Percentiles rank a stretch among this genome's conserved stretches.
These are phyloP conservation scores for Anastatus disparis DNA, from an alignment of 1,140 invertebrate genomes.

Conservation along the genomic window DNA sequence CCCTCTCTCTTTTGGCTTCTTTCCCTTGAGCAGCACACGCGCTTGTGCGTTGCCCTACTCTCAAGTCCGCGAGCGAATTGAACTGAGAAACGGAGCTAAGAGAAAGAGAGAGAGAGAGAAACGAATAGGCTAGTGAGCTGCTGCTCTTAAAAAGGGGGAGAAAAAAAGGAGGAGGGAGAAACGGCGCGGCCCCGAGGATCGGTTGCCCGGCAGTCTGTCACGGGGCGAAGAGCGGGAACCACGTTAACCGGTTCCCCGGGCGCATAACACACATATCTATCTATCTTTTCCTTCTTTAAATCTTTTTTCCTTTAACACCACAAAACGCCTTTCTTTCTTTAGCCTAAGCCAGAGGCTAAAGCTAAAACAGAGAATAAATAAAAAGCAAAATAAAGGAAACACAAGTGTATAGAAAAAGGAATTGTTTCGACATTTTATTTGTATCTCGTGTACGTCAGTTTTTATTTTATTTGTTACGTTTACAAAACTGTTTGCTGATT, in stretches of 20 bases:
- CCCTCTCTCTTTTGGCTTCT: not conserved
- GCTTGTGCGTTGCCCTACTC: constrained; percentile 49
- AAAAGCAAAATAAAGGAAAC: too few species aligned
- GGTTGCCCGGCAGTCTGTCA: constrained; percentile 64
- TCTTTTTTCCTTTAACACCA: constrained; percentile 4
- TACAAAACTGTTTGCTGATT: too few species aligned
- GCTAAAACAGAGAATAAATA: too few species aligned
- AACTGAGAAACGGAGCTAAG: not conserved
- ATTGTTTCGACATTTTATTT: too few species aligned
- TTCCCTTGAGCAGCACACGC: too few species aligned
- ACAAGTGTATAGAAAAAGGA: too few species aligned
- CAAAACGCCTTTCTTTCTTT: too few species aligned
- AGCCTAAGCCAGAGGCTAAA: too few species aligned
- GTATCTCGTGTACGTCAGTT: too few species aligned
- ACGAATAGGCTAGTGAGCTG: not conserved
- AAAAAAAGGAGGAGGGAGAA: constrained; percentile 46
- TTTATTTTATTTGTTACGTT: too few species aligned
- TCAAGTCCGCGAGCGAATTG: constrained; percentile 26
- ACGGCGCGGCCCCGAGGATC: constrained; percentile 41
- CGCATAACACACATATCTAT: not conserved
- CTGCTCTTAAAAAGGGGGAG: constrained; percentile 40
- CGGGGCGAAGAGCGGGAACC: constrained; percentile 66
- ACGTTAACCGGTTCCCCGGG: constrained; percentile 61
- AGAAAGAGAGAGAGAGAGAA: not conserved
- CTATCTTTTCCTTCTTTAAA: not conserved